Evolutionary conservation across 2,113 vertebrate species (phyloP), one percentile per base, ranked within the genome.

Genomic region (Lanius ludovicianus): DNA sequence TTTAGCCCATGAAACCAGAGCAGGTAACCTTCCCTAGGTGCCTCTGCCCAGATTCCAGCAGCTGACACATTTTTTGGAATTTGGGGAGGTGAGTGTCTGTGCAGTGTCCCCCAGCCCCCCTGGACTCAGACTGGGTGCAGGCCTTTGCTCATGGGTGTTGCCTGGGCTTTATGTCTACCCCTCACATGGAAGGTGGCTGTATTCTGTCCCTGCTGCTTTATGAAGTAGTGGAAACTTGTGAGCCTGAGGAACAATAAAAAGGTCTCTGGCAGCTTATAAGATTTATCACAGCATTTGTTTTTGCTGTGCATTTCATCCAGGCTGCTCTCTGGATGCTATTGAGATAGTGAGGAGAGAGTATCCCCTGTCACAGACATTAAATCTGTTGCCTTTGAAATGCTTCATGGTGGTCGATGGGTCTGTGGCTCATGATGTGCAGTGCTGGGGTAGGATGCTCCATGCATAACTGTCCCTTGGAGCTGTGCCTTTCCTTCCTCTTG

Each of bases 151-250:
- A 1, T 16, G 62, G 53, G 13, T 3, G 6, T 37, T 55, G 37
- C 7, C 44, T n/a, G 65, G 11, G 57, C 70, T 93, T 91, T 42
- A 4, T 68, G 44, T 35, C 73, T 87, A 87, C 53, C 49, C 19
- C 44, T 76, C 78, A 41, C 1, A 1, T 52, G 64, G 57, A 91
- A 84, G 33, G 68, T 11, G 25, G 50, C 63, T 93, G 16, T 31
- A 31, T 88, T 31, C 60, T 18, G 21, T 94, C 77, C 79, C 63
- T 91, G 83, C 87, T 79, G 81, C 82, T 96, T 85, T 73, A 62
- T 91, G 87, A 94, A 95, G 75, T 69, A 87, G 71, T 90, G 65
- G 88, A 94, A 94, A 92, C 57, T 89, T 21, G 5, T 53, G 62
- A 90, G 83, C 33, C 42, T 68, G 56, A 53, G 55, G 35, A 90